Evolutionary conservation across 2,888 invertebrate genomes (phyloP).

Genomic region (Heliconius sara): DNA sequence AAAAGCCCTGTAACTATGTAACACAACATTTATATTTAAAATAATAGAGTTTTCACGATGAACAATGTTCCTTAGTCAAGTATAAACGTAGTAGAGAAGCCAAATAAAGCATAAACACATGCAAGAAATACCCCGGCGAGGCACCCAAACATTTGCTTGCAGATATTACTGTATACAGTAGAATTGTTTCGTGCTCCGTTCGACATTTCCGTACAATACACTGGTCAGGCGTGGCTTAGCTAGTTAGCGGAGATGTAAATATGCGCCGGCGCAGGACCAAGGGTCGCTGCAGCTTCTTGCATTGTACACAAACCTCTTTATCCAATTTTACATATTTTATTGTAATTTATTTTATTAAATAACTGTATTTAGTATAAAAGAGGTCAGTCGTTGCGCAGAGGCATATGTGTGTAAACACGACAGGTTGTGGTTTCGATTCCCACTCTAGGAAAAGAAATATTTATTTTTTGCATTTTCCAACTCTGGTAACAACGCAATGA

Average conservation of each 20-base stretch:
- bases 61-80: constrained; percentile 39
- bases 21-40: constrained; percentile 7
- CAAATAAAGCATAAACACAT: constrained; percentile 52
- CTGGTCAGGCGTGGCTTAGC: constrained; percentile 62
- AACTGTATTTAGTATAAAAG: background rate
- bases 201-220: constrained; percentile 81
- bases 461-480: too few species aligned
- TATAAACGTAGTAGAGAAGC: constrained; percentile 41
- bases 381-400: background rate
- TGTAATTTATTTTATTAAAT: constrained; percentile 6
- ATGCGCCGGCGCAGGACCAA: constrained; percentile 55
- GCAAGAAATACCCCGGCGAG: constrained; percentile 58
- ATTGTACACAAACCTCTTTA: constrained; percentile 54
- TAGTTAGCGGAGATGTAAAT: constrained; percentile 69
- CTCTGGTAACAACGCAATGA: too few species aligned
- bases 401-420: background rate
- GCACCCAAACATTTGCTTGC: constrained; percentile 76
- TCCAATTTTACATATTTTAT: constrained; percentile 45
- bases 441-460: too few species aligned
- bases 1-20: background rate
- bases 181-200: constrained; percentile 74
- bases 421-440: too few species aligned
- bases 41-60: constrained; percentile 34
- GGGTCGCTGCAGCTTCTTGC: constrained; percentile 58
- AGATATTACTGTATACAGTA: constrained; percentile 73